A percentile compares a stretch with the other conserved stretches of the same genome.
phyloP scores from a whole-genome alignment of 2,797 vertebrate genomes.

The Rhinophrynus dorsalis region DNA sequence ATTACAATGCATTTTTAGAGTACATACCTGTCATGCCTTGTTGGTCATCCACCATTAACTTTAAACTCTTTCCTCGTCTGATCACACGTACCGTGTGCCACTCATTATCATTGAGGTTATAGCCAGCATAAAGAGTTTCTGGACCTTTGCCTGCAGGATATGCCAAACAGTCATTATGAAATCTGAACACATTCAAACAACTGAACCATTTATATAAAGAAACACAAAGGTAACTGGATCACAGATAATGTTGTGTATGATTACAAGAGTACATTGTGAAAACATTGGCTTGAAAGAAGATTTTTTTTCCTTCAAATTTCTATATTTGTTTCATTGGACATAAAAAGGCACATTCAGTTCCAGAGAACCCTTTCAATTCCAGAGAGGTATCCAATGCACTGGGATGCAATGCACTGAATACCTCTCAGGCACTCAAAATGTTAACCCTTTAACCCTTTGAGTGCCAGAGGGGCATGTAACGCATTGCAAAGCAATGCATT shows the following conservation, averaged over 20 bases:
- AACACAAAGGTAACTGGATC: conserved; percentile 43
- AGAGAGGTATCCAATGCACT: too few relatives aligned
- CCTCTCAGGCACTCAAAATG: too few relatives aligned
- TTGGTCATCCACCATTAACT: conserved; percentile 94
- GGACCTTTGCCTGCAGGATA: conserved; percentile 98
- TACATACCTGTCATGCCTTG: conserved; percentile 90
- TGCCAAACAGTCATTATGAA: conserved; percentile 87
- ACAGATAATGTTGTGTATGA: background rate
- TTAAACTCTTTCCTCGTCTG: conserved; percentile 94
- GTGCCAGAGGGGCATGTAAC: too few relatives aligned
- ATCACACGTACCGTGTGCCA: conserved; percentile 98
- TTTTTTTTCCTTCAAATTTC: conserved; percentile 49
- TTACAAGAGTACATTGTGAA: background rate
- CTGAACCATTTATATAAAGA: conserved; percentile 73
- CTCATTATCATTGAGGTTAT: conserved; percentile 99
- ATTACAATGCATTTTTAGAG: too few relatives aligned
- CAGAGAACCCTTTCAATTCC: too few relatives aligned
- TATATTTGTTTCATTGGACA: conserved; percentile 57
- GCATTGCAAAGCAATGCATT: too few relatives aligned
- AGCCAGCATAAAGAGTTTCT: conserved; percentile 97
- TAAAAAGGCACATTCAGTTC: conserved; percentile 76
- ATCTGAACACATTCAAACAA: conserved; percentile 66
- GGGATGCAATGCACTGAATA: too few relatives aligned
- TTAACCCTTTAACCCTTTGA: too few relatives aligned
- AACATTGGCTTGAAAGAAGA: background rate